Evolutionary conservation across 1,140 invertebrate species (phyloP), one percentile per base, ranked within the genome.

Genomic region (Apis cerana): DNA sequence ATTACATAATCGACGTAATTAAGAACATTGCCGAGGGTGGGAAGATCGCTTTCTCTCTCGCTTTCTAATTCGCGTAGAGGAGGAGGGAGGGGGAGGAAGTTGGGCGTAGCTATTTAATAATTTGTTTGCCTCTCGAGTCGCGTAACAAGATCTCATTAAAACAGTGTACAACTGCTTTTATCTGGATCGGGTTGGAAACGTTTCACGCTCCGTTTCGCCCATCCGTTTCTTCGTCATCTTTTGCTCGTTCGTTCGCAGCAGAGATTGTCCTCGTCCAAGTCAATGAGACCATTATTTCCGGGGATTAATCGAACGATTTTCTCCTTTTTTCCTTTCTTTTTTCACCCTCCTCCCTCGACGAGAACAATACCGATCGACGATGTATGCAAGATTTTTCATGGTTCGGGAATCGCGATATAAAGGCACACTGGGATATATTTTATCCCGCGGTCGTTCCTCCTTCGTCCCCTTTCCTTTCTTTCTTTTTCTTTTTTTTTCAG

Each of bases 101-200:
- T 5, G 50, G 19, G 23, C 12, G 12, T 12, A 17, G 43, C 15
- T 11, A n/a, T n/a, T 80, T 48, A 43, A 62, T 65, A 65, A 80
- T 50, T 70, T 33, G 59, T 27, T 17, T 68, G 65, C 2, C 21
- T 1, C 2, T 12, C 58, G 67, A 61, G 21, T 64, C 69, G 58
- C 78, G 27, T 67, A 62, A 56, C 27, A 70, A 82, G 69, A 52
- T 48, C 56, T 82, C 75, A 15, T 82, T 82, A 69, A 62, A 52
- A 4, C 58, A 33, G 70, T 17, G 8, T 17, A 50, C 54, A 11
- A 56, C 58, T 33, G 15, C 9, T 50, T 52, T 43, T 10, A 21
- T 23, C 12, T 52, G 15, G 13, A 74, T 33, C 33, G 33, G 33
- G n/a, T 19, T 43, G 52, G 27, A 72, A 72, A 58, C 56, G 56